A percentile compares a stretch with the other conserved stretches of the same genome.
phyloP scores from a whole-genome alignment of 2,797 vertebrate genomes.

The Tinamus major region DNA sequence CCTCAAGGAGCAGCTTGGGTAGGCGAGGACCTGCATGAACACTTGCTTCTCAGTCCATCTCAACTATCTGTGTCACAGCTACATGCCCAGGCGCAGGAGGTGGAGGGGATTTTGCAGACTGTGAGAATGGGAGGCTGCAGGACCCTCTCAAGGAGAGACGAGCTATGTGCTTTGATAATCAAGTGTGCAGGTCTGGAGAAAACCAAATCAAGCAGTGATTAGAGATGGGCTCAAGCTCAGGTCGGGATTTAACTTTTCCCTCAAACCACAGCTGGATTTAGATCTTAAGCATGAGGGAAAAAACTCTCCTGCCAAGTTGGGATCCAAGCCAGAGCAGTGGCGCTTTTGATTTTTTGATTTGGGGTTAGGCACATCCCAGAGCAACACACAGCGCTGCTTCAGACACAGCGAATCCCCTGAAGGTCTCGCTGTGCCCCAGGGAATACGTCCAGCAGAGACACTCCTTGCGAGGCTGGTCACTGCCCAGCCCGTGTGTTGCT shows the following conservation, averaged over 20 bases:
- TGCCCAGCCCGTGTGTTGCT: not conserved
- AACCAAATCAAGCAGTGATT: not conserved
- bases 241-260: conserved; percentile 23
- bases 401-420: conserved; percentile 31
- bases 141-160: not conserved
- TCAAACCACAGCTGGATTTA: conserved; percentile 12
- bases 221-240: conserved; percentile 17
- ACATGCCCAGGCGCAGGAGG: not conserved
- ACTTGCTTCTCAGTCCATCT: conserved; percentile 29
- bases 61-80: conserved; percentile 20
- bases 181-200: not conserved
- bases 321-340: not conserved
- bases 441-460: not conserved
- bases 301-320: not conserved
- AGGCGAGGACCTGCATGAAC: not conserved
- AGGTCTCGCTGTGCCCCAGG: conserved; percentile 22
- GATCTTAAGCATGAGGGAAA: not conserved
- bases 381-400: conserved; percentile 1
- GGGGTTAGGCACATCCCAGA: conserved; percentile 20
- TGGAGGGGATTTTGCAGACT: not conserved
- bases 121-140: not conserved
- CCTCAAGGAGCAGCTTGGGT: not conserved
- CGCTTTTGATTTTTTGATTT: not conserved
- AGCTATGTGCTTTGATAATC: conserved; percentile 6
- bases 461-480: not conserved